Evolutionary conservation across 2,797 vertebrate genomes (phyloP), one percentile per base, ranked within the genome.

Genomic region (Spea hammondii): DNA sequence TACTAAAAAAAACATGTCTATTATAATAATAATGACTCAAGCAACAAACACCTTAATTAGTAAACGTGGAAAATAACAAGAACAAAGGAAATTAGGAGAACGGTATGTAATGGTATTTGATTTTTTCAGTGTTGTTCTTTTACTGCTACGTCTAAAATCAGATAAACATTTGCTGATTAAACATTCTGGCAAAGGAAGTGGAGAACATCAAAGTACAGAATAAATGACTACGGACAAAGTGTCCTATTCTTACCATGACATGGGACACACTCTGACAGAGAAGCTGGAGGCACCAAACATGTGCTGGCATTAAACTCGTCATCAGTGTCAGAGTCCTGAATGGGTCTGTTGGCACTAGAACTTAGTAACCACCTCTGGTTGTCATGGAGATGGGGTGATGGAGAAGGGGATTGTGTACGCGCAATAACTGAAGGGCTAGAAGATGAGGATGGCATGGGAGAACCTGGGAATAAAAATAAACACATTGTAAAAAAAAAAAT

Each of bases 371-470:
- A 90, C 88, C 85, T 88, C 88, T 89, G 87, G 89, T 90, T 93
- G 90, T 89, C 92, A 93, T 91, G 89, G 88, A 85, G 90, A 90
- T 86, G 84, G 85, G 88, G 88, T 88, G 89, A 91, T 85, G 87
- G 84, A 89, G 87, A 86, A 91, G 84, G 90, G 86, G 89, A 91
- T 80, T 85, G 84, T 87, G 85, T 86, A 87, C 89, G 88, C 82
- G 91, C 88, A 88, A 88, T 90, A 90, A 93, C 89, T 84, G 91
- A 94, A 91, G 93, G 88, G 88, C 90, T 92, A 92, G 93, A 92
- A 89, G 88, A 92, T 87, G 91, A 91, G 85, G 92, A 90, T 92
- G 91, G 91, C 89, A 90, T 88, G 88, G 90, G 89, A 94, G 89
- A 88, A 93, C 92, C 85, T 88, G 88, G 70, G 69, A 64, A 65